A percentile compares a stretch with the other conserved stretches of the same genome.
phyloP scores from a whole-genome alignment of 2,888 invertebrate species.

The Cyclophora albipunctata region DNA sequence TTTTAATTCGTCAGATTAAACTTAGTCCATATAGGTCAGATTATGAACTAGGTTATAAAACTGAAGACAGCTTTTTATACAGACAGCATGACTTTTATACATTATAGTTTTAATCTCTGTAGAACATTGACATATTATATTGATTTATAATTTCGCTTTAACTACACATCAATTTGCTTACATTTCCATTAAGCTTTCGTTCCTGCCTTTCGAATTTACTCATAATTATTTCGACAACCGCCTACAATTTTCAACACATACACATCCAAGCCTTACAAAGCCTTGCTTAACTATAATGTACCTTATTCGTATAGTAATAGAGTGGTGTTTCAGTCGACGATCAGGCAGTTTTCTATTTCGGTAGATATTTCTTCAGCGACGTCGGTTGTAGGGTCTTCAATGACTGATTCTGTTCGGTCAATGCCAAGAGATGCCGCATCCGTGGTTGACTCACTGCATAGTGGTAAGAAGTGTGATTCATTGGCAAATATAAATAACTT shows the following conservation, averaged over 20 bases:
- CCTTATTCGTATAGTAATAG: conserved; percentile 5
- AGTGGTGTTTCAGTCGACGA: conserved; percentile 39
- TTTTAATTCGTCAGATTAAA: no score
- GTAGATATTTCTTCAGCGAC: conserved; percentile 13
- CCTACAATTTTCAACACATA: neutral
- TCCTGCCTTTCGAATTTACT: no score
- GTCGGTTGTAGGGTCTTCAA: conserved; percentile 34
- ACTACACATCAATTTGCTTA: no score
- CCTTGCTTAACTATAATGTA: conserved; percentile 1
- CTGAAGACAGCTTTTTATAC: no score
- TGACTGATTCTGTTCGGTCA: conserved; percentile 57
- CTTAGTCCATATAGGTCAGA: no score
- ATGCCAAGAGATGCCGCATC: conserved; percentile 46
- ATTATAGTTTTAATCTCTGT: no score
- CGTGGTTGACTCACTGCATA: conserved; percentile 37
- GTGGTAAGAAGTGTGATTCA: conserved; percentile 8
- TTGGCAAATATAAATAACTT: neutral
- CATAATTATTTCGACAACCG: no score
- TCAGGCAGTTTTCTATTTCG: conserved; percentile 25
- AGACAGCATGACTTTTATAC: no score
- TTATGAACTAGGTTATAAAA: no score
- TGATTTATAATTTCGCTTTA: no score
- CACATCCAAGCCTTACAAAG: conserved; percentile 7
- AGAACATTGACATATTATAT: no score
- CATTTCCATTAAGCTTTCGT: no score